A percentile compares a stretch with the other conserved stretches of the same genome.
These are phyloP conservation scores for Scaptomyza reducta DNA, from an alignment of 2,888 invertebrate species.

Conservation along the genomic window DNA sequence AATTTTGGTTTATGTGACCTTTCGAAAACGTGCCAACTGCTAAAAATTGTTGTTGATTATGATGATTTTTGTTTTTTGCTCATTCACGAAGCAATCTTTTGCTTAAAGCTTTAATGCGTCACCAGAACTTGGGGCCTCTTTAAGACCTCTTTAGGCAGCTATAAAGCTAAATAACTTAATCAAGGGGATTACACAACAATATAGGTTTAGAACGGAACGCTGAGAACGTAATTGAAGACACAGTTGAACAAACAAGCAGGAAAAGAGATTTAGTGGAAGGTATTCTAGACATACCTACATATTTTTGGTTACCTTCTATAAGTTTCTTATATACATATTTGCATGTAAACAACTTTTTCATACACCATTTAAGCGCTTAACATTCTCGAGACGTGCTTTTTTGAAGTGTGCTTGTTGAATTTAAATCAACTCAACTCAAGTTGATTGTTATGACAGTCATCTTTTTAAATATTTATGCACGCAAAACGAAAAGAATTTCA, in stretches of 20 bases:
- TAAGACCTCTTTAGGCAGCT: background rate
- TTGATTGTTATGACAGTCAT: constrained; percentile 5
- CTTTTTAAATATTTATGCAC: background rate
- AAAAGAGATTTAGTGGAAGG: background rate
- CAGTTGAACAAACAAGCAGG: background rate
- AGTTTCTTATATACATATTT: background rate
- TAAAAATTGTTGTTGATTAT: background rate
- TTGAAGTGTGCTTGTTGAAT: constrained; percentile 9
- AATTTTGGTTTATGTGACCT: background rate
- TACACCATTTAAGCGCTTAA: background rate
- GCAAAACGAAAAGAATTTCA: background rate
- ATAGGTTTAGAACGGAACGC: too few relatives aligned
- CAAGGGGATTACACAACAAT: background rate
- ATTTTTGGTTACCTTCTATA: background rate
- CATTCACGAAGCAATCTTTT: constrained; percentile 9
- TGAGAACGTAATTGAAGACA: too few relatives aligned
- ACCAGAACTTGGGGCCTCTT: background rate
- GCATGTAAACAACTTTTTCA: background rate
- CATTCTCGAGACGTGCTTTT: constrained; percentile 13
- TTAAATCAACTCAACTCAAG: constrained; percentile 2
- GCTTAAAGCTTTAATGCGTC: background rate
- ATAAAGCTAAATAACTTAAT: background rate
- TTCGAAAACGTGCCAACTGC: constrained; percentile 15
- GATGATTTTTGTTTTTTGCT: constrained; percentile 2
- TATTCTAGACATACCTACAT: background rate